Conservation (phyloP, 1,140 invertebrate species). For the Papilio helenus region DNA sequence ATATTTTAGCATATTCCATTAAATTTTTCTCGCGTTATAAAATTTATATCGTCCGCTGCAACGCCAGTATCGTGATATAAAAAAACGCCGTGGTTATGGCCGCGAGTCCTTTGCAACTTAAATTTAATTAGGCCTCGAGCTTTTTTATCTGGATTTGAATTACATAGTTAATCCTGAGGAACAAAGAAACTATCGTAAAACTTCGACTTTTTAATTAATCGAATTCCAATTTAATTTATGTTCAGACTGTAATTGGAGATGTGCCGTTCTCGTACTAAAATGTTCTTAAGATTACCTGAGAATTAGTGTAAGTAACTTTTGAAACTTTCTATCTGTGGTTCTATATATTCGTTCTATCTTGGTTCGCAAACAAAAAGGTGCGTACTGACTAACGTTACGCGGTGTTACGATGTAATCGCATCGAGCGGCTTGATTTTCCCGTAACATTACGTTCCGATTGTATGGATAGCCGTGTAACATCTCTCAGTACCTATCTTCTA, state of each 20-base stretch:
- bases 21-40: constrained; percentile 19
- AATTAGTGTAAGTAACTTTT: too few relatives aligned
- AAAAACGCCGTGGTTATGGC: background rate
- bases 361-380: background rate
- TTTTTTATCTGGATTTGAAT: constrained; percentile 24
- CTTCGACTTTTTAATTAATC: background rate
- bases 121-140: constrained; percentile 17
- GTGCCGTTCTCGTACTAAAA: too few relatives aligned
- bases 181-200: constrained; percentile 29
- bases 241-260: background rate
- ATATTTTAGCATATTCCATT: constrained; percentile 32
- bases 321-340: background rate
- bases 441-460: too few relatives aligned
- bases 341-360: too few relatives aligned
- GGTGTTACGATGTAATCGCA: too few relatives aligned
- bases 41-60: constrained; percentile 30
- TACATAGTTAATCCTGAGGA: background rate
- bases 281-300: too few relatives aligned
- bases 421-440: too few relatives aligned
- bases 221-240: background rate
- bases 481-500: too few relatives aligned
- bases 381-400: too few relatives aligned
- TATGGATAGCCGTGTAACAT: too few relatives aligned
- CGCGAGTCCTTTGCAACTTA: constrained; percentile 25
- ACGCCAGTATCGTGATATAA: background rate